phyloP scores from a whole-genome alignment of 1,140 invertebrate species.

The Melanaphis sacchari region DNA sequence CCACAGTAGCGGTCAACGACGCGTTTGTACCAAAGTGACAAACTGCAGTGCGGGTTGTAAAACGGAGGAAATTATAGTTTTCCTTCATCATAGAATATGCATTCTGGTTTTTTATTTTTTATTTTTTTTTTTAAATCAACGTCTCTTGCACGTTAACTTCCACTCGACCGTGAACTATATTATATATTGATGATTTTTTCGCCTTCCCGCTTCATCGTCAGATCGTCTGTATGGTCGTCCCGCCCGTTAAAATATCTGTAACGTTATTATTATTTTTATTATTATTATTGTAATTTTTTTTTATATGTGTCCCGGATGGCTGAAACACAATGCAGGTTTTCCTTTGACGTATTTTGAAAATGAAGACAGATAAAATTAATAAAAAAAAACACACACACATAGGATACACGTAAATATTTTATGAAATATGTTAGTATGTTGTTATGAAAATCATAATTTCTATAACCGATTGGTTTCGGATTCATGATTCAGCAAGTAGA shows the following conservation, averaged over 20 bases:
- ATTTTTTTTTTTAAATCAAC: conserved; percentile 16
- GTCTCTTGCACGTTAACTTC: conserved; percentile 23
- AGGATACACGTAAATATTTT: neutral
- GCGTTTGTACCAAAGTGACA: neutral
- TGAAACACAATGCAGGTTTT: conserved; percentile 43
- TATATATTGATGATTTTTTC: neutral
- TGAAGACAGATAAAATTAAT: neutral
- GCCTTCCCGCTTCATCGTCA: neutral
- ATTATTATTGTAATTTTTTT: conserved; percentile 19
- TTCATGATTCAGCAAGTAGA: conserved; percentile 39
- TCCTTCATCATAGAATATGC: neutral
- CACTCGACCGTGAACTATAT: conserved; percentile 29
- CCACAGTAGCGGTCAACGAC: neutral
- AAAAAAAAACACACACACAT: neutral
- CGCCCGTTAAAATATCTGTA: neutral
- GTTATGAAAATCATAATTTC: conserved; percentile 46
- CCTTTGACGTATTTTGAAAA: neutral
- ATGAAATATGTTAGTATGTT: neutral
- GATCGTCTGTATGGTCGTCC: neutral
- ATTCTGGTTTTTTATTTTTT: too few species aligned
- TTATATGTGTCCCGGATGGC: neutral
- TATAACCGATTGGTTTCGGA: conserved; percentile 47
- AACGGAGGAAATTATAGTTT: neutral
- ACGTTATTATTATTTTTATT: neutral
- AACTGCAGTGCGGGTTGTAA: neutral